phyloP scores from a whole-genome alignment of 2,113 vertebrate genomes.

The Aphelocoma coerulescens region DNA sequence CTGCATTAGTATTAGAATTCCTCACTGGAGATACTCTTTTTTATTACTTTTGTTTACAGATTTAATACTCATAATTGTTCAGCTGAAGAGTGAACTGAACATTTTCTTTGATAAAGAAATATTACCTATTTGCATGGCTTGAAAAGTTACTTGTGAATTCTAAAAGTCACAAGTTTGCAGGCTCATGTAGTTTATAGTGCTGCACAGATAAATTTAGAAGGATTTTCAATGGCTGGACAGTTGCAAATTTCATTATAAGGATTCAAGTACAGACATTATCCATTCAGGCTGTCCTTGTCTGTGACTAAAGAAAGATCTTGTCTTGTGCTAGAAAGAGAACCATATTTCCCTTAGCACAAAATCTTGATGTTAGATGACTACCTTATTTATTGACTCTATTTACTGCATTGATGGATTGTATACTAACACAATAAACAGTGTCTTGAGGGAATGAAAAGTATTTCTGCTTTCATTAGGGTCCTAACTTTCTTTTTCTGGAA shows the following conservation, averaged over 20 bases:
- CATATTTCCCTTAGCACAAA: slow-evolving; percentile 60
- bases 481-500: slow-evolving; percentile 58
- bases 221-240: not conserved
- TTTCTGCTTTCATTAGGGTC: slow-evolving; percentile 58
- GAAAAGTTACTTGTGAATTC: not conserved
- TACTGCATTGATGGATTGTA: slow-evolving; percentile 68
- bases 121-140: not conserved
- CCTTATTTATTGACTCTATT: slow-evolving; percentile 68
- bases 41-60: not conserved
- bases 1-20: not conserved
- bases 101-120: not conserved
- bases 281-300: slow-evolving; percentile 7
- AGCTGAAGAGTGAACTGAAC: not conserved
- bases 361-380: slow-evolving; percentile 54
- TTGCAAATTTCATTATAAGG: not conserved
- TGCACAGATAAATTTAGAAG: not conserved
- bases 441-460: slow-evolving; percentile 53
- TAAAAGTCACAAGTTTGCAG: not conserved
- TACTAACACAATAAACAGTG: slow-evolving; percentile 61
- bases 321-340: slow-evolving; percentile 32
- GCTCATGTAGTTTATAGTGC: not conserved
- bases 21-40: not conserved
- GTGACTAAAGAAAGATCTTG: slow-evolving; percentile 43
- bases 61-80: not conserved
- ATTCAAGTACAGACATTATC: not conserved